Base-by-base conservation (phyloP, 2,888 invertebrate genomes). In the Monopis laevigella region DNA sequence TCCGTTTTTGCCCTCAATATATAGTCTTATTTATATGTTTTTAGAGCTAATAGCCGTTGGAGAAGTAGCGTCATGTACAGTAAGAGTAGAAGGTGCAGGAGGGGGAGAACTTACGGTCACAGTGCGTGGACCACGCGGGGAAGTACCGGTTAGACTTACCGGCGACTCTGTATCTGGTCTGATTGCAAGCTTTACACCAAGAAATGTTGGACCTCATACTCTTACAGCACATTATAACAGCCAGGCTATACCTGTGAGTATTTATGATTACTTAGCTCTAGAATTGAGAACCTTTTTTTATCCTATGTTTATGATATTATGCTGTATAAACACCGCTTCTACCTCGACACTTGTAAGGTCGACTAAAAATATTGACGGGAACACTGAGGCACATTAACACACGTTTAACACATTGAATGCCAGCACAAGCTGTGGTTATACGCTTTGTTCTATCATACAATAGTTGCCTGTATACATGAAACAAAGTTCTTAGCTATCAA, bases 201-300 rank as follows among this genome's bases (percentile, higher is more conserved):
- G 85, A 45, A 90, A 91, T 69, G 96, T 98, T n/a, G 98, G 97
- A 41, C 92, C 93, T 1, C 95, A 96, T 63, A 89, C 92, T 24
- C 89, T 96, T 39, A 92, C 89, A 45, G 94, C 96, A 13, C 93
- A 93, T 63, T 96, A 96, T 65, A 96, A 95, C 65, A 93, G 90
- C 32, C 88, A 91, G 59, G 89, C 93, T 2, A 90, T 96, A 7
- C 89, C 88, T 38, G 82, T 82, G 52, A 54, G 63, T 56, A 46
- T 21, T 21, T 28, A 21, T 16, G 17, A 19, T 30, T 12, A 2
- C 13, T 11, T 11, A 21, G n/a, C n/a, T n/a, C n/a, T n/a, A n/a
- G n/a, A n/a, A n/a, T n/a, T n/a, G n/a, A n/a, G n/a, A n/a, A n/a
- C n/a, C n/a, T n/a, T n/a, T n/a, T n/a, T n/a, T n/a, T n/a, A n/a